Base-by-base conservation (phyloP, 2,888 invertebrate genomes). In the Yponomeuta malinellus region DNA sequence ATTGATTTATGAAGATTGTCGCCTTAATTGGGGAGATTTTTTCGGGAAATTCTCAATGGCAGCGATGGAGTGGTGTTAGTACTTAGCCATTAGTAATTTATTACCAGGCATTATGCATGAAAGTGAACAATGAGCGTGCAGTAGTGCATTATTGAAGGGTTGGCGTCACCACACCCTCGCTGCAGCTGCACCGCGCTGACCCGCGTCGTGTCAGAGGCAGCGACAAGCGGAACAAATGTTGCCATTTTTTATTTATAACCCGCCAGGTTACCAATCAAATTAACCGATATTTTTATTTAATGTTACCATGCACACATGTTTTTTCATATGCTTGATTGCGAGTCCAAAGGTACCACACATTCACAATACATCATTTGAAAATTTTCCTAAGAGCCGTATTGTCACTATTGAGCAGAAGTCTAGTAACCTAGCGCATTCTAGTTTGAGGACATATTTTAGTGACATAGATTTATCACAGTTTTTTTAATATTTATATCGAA, bases 1-100 rank as follows among this genome's bases (percentile, higher is more conserved):
- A 92, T 91, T 92, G 92, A 92, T 92, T 92, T 92, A 92, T 92
- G 89, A 91, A 91, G 91, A 90, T 91, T 91, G 90, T 90, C 85
- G 86, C 87, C 82, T 90, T 91, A 90, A 91, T 91, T 91, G 90
- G 82, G 78, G 87, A 87, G 86, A 88, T 86, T 89, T 87, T 83
- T 83, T 63, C 52, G 65, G 52, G 15, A 52, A 68, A 48, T 43
- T 43, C 33, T 65, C 65, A 65, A 37, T n/a, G 67, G 67, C 48
- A 63, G n/a, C 70, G 68, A 48, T 69, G 68, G 43, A 70, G 68
- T 70, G 68, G 70, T 71, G 71, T 48, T 59, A 10, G 33, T 23
- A 10, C 15, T 59, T 29, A 29, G 29, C 2, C 43, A 63, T 63
- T 63, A 63, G n/a, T 10, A 63, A 69, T 69, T 69, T 37, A 63